Base-by-base conservation (phyloP, 2,113 vertebrate genomes). In the Ploceus nigricollis region DNA sequence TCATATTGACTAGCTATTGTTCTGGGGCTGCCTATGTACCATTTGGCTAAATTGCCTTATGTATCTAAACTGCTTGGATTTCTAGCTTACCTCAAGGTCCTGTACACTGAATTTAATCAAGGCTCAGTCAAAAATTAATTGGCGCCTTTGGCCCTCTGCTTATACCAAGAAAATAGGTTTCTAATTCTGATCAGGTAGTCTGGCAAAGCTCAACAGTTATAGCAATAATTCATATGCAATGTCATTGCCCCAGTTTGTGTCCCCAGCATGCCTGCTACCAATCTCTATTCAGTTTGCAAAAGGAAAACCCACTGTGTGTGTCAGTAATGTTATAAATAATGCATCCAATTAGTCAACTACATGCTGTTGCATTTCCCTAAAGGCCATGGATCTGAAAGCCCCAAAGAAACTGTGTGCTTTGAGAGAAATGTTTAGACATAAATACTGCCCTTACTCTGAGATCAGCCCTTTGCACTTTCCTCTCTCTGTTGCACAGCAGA, bases 241-340 rank as follows among this genome's bases (percentile, higher is more conserved):
- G 58, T 76, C 87, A 88, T 50, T 65, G 87, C 86, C 64, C 75
- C 56, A 35, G 58, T 90, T 80, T 81, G 66, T 30, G 47, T 75
- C 75, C 44, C 20, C 71, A 86, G 79, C 68, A 73, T 0, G 35
- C 64, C 76, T 86, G 76, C 75, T 40, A 75, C 64, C 72, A 64
- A 56, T 82, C 79, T 64, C 30, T 93, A 27, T 73, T 73, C 19
- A 7, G 22, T 94, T 33, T 92, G 68, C 57, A 63, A 47, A 63
- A 92, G 51, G 56, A 89, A 94, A 94, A 81, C 31, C 40, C 64
- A 45, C 47, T 47, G 8, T 87, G 82, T 86, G 60, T 96, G 76
- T 92, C 76, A 81, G 88, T 53, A 63, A 17, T 15, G 10, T 90
- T 89, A 90, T 81, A 92, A 94, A 96, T 95, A 92, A 95, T 90